Conservation (phyloP, 2,888 invertebrate species). For the Phaonia tiefii region DNA sequence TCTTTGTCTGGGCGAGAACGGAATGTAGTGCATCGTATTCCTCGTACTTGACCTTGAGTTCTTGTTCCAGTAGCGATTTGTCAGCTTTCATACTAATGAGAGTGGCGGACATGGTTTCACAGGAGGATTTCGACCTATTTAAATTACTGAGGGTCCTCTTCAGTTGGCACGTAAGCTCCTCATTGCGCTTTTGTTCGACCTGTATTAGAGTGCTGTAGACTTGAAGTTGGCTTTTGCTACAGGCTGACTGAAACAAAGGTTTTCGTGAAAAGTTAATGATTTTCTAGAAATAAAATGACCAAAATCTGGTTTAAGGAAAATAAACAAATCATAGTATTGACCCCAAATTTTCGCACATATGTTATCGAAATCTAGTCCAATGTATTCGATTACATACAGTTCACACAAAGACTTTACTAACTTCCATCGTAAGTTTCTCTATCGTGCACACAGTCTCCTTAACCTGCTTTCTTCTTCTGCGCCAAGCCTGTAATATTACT, state of each 20-base stretch:
- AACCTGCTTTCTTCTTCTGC: slow-evolving; percentile 74
- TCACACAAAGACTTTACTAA: slow-evolving; percentile 8
- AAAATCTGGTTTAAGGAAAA: no score
- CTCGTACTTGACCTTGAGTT: slow-evolving; percentile 64
- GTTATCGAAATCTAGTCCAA: no score
- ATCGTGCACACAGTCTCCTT: slow-evolving; percentile 69
- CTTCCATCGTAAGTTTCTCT: slow-evolving; percentile 71
- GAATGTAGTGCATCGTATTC: slow-evolving; percentile 69
- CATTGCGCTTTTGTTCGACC: slow-evolving; percentile 76
- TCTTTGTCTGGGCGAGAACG: slow-evolving; percentile 69
- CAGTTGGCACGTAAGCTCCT: slow-evolving; percentile 73
- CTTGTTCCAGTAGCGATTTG: slow-evolving; percentile 68
- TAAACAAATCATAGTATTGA: no score
- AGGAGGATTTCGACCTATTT: slow-evolving; percentile 69
- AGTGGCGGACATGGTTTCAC: slow-evolving; percentile 70
- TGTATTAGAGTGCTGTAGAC: slow-evolving; percentile 74
- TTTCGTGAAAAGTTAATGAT: no score
- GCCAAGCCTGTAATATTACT: slow-evolving; percentile 77
- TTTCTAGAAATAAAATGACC: no score
- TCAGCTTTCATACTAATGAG: slow-evolving; percentile 71
- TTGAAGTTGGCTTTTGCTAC: slow-evolving; percentile 73
- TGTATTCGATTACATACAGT: no score
- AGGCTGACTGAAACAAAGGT: slow-evolving; percentile 69
- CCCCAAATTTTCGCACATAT: no score
- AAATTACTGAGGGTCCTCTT: slow-evolving; percentile 70